phyloP scores from a whole-genome alignment of 2,888 invertebrate species.

The Maniola hyperantus region DNA sequence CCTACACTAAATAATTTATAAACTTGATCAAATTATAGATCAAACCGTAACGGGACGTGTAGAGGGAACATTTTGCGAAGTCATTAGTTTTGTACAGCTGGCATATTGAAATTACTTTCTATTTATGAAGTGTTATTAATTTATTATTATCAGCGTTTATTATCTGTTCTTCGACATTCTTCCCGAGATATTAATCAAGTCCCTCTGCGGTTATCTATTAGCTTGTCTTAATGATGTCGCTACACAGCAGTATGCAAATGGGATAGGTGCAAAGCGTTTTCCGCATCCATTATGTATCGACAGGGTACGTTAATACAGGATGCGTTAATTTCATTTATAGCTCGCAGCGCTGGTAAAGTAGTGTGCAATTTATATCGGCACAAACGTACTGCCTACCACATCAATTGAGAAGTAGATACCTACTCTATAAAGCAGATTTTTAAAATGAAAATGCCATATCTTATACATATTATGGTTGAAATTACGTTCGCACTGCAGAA shows the following conservation, averaged over 20 bases:
- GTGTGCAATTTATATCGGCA: neutral
- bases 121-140: neutral
- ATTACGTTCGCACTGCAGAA: no score
- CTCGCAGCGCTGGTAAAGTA: slow-evolving; percentile 6
- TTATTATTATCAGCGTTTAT: neutral
- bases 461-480: no score
- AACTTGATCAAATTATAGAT: no score
- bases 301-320: slow-evolving; percentile 48
- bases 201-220: slow-evolving; percentile 17
- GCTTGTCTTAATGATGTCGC: slow-evolving; percentile 24
- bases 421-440: no score
- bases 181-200: slow-evolving; percentile 14
- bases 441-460: no score
- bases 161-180: slow-evolving; percentile 1
- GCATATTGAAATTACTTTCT: slow-evolving; percentile 1
- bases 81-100: neutral
- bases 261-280: slow-evolving; percentile 44
- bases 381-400: neutral
- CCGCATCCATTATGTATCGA: slow-evolving; percentile 44
- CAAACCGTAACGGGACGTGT: no score
- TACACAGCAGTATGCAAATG: slow-evolving; percentile 50
- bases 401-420: neutral
- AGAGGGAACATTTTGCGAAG: no score
- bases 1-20: no score
- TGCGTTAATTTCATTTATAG: slow-evolving; percentile 56